Evolutionary conservation across 2,888 invertebrate species (phyloP), one percentile per base, ranked within the genome.

Genomic region (Amphiduros pacificus): DNA sequence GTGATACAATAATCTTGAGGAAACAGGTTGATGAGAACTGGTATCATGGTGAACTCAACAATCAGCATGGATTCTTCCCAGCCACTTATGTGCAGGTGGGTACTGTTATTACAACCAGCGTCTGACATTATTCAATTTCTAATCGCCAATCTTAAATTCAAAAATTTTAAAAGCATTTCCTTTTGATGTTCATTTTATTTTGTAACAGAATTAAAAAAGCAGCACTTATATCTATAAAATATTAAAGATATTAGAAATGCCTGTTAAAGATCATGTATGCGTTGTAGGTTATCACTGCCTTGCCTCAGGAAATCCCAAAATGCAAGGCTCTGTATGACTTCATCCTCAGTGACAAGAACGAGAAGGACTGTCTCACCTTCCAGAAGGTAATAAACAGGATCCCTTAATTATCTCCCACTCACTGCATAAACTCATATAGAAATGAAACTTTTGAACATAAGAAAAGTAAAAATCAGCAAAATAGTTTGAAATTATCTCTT

Each of bases 21-120:
- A 87, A 93, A 69, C 93, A 93, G 84, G 90, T 97, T 71, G 97
- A 97, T 85, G 89, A 91, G 76, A 96, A 97, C 82, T 97, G 97
- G 97, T 95, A 91, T 81, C 96, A 96, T 84, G 97, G 97, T 24
- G 96, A 97, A 81, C 88, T 93, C 71, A 93, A 94, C 79, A 94
- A 93, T 36, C 91, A 91, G 85, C 88, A 93, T 80, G 97, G 97
- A 65, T 88, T 96, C 68, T 94, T 97, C 82, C 97, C 97, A 27
- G 90, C 91, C 74, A 94, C 93, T 84, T 96, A 96, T 85, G 94
- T 96, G 66, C 94, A 96, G 90, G 85, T 85, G 74, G 67, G 60
- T 24, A n/a, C n/a, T n/a, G n/a, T n/a, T n/a, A n/a, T n/a, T n/a
- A n/a, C n/a, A n/a, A n/a, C n/a, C n/a, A n/a, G n/a, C n/a, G n/a